These are phyloP conservation scores for Helicoverpa armigera DNA, from an alignment of 1,140 invertebrate genomes.

Conservation along the genomic window DNA sequence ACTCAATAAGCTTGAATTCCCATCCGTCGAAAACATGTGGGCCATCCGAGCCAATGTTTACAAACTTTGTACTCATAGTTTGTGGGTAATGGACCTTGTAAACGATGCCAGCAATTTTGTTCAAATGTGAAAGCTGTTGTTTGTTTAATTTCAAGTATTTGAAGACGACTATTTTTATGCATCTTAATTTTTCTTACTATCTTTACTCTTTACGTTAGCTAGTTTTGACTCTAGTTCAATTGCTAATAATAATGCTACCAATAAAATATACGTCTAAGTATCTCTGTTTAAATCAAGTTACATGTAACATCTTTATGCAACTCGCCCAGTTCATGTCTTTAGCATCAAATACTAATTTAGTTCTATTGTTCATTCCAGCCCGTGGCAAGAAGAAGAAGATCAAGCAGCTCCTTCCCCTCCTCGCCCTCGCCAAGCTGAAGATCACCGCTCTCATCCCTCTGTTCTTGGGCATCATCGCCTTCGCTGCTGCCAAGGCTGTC, in stretches of 20 bases:
- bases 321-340: not conserved
- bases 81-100: conserved; percentile 16
- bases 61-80: conserved; percentile 5
- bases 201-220: not conserved
- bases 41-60: not conserved
- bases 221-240: no score
- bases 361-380: conserved; percentile 82
- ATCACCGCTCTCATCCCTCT: conserved; percentile 92
- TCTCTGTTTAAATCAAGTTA: no score
- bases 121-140: conserved; percentile 15
- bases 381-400: conserved; percentile 91
- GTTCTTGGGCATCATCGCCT: conserved; percentile 91
- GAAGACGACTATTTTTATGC: no score
- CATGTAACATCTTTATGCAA: not conserved
- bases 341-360: not conserved
- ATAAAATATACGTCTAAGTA: no score
- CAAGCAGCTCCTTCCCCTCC: conserved; percentile 91
- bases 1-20: no score
- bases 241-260: no score
- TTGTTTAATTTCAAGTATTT: not conserved
- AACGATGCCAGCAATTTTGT: conserved; percentile 3
- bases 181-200: not conserved
- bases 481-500: conserved; percentile 94
- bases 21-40: not conserved
- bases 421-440: conserved; percentile 92